A percentile compares a stretch with the other conserved stretches of the same genome.
These are phyloP conservation scores for Allophyes oxyacanthae DNA, from an alignment of 2,888 invertebrate species.

Conservation along the genomic window DNA sequence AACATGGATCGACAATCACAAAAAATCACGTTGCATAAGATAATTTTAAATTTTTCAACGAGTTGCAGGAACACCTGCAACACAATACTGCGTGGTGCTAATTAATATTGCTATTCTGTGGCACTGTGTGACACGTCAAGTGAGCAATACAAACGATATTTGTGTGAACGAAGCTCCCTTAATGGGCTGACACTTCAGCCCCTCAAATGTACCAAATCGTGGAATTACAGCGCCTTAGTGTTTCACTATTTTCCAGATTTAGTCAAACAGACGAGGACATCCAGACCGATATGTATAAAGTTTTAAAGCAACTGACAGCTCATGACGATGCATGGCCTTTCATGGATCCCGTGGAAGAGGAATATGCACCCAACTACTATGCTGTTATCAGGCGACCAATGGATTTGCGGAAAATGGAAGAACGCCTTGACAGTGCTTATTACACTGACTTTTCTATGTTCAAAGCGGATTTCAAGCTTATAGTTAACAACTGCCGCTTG, in stretches of 20 bases:
- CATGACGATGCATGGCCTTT: slow-evolving; percentile 99
- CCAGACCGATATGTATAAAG: slow-evolving; percentile 97
- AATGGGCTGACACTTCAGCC: too few relatives aligned
- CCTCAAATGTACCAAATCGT: too few relatives aligned
- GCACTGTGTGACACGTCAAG: too few relatives aligned
- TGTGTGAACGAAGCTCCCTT: too few relatives aligned
- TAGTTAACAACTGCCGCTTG: slow-evolving; percentile 97
- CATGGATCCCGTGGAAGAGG: slow-evolving; percentile 97
- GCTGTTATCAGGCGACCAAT: slow-evolving; percentile 94
- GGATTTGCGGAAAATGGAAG: slow-evolving; percentile 96
- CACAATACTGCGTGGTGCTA: too few relatives aligned
- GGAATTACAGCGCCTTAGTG: too few relatives aligned
- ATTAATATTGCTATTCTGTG: too few relatives aligned
- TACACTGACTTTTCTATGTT: slow-evolving; percentile 95
- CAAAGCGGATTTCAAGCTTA: slow-evolving; percentile 96
- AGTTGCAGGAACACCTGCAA: too few relatives aligned
- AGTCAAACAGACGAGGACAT: slow-evolving; percentile 95
- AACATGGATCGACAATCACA: too few relatives aligned
- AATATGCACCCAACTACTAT: slow-evolving; percentile 96
- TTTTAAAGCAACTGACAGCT: slow-evolving; percentile 95
- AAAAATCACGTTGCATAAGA: too few relatives aligned
- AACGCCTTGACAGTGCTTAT: slow-evolving; percentile 94
- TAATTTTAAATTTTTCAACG: too few relatives aligned
- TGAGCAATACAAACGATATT: too few relatives aligned
- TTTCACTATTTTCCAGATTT: slow-evolving; percentile 88